Conservation (phyloP, 2,888 invertebrate species). For the Dicycla oo region DNA sequence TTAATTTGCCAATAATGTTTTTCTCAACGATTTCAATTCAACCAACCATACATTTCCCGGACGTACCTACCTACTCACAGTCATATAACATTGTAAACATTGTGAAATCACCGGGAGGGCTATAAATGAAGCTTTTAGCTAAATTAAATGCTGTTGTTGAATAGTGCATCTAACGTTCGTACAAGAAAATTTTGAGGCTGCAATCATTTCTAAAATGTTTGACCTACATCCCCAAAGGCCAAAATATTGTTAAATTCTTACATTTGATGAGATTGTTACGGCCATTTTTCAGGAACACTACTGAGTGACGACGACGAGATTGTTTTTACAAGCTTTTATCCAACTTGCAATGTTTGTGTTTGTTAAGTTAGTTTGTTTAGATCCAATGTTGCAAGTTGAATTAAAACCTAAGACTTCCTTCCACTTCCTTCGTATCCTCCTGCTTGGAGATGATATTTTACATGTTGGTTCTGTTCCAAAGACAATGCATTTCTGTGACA, state of each 20-base stretch:
- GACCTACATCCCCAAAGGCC: constrained; percentile 9
- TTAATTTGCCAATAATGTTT: constrained; percentile 10
- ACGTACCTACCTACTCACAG: neutral
- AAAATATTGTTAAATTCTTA: constrained; percentile 6
- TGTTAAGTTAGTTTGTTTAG: too few relatives aligned
- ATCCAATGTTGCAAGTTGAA: too few relatives aligned
- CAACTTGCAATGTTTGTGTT: too few relatives aligned
- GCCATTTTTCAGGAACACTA: neutral
- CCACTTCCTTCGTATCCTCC: too few relatives aligned
- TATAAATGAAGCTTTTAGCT: constrained; percentile 37
- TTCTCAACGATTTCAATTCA: constrained; percentile 12
- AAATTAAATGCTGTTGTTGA: constrained; percentile 43
- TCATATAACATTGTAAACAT: constrained; percentile 27
- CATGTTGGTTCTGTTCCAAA: too few relatives aligned
- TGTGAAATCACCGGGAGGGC: constrained; percentile 9
- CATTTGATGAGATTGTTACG: neutral
- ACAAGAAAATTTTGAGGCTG: constrained; percentile 2
- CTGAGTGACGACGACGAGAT: too few relatives aligned
- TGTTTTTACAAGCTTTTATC: too few relatives aligned
- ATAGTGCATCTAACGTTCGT: constrained; percentile 18
- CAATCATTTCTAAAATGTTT: constrained; percentile 28
- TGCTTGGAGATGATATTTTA: too few relatives aligned
- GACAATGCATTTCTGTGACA: too few relatives aligned
- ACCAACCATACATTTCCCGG: neutral
- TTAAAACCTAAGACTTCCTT: too few relatives aligned